Evolutionary conservation across 2,113 vertebrate species (phyloP), one percentile per base, ranked within the genome.

Genomic region (Dolichotis patagonum): DNA sequence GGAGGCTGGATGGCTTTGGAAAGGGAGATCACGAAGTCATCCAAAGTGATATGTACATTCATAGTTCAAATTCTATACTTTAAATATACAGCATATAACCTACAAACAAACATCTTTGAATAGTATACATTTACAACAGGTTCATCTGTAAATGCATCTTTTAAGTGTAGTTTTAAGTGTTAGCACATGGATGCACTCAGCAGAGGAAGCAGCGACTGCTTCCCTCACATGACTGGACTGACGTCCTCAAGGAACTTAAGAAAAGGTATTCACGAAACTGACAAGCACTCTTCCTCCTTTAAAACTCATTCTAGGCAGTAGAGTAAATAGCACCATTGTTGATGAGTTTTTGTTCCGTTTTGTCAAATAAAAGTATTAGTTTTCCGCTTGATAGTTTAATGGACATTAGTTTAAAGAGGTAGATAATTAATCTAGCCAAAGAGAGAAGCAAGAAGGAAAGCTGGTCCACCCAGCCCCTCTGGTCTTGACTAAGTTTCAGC

Each of bases 381-480:
- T 58, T 89, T 89, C 7, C 2, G 0, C 63, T 60, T 89, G 56
- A 52, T 38, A 87, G 62, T 93, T 95, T 63, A n/a, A 43, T 35
- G 80, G 38, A 84, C 88, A 89, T 22, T 94, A 63, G 19, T 71
- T 2, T 3, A 88, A 54, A 11, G 28, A 82, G 30, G n/a, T 12
- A 80, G 32, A 67, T 90, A 80, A 54, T 85, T 95, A 81, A 75
- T 69, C 41, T 94, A 56, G 52, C 13, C 62, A 95, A 91, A 82
- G 16, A 77, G 73, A 75, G 49, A 43, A 58, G 32, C n/a, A 65
- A 22, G 22, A 52, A 54, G 38, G 65, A 85, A 17, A 35, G 20
- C n/a, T 62, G 20, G 54, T n/a, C 49, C 28, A 22, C 1, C 12
- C 49, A 81, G 14, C 12, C 54, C 4, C 16, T 80, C 17, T 89